Evolutionary conservation across 2,113 vertebrate species (phyloP).

Genomic region (Enhydra lutris): DNA sequence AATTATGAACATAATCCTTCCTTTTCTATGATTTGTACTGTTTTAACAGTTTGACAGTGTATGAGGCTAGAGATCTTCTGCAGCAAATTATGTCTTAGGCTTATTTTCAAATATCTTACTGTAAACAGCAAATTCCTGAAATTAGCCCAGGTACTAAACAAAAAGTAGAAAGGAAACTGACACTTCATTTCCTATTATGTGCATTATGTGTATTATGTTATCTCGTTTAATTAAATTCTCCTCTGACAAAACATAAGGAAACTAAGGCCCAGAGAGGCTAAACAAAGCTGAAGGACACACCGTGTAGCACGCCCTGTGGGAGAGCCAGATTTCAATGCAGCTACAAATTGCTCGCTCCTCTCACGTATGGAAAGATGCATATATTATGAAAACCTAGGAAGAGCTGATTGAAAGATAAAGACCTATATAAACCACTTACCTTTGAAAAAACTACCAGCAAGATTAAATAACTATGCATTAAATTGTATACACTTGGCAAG

Average conservation of each 20-base stretch:
- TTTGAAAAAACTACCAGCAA: slow-evolving; percentile 44
- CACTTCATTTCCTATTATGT: neutral
- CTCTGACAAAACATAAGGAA: slow-evolving; percentile 37
- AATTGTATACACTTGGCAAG: slow-evolving; percentile 27
- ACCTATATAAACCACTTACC: slow-evolving; percentile 64
- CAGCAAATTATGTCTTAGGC: neutral
- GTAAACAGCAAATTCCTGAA: neutral
- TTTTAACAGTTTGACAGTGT: neutral
- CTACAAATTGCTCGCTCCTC: neutral
- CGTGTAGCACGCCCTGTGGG: neutral
- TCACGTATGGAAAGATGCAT: neutral
- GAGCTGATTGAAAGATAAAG: slow-evolving; percentile 25
- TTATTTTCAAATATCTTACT: slow-evolving; percentile 19
- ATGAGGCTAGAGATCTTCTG: neutral
- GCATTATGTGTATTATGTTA: neutral
- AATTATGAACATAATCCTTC: neutral
- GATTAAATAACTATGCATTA: slow-evolving; percentile 40
- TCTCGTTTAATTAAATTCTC: neutral
- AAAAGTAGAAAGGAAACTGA: neutral
- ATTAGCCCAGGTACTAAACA: slow-evolving; percentile 13
- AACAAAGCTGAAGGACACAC: neutral
- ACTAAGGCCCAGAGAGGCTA: slow-evolving; percentile 42
- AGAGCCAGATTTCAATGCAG: neutral
- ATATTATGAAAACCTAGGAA: neutral
- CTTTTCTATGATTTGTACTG: neutral